These are phyloP conservation scores for Psylliodes chrysocephalus DNA, from an alignment of 2,888 invertebrate genomes.

Conservation along the genomic window DNA sequence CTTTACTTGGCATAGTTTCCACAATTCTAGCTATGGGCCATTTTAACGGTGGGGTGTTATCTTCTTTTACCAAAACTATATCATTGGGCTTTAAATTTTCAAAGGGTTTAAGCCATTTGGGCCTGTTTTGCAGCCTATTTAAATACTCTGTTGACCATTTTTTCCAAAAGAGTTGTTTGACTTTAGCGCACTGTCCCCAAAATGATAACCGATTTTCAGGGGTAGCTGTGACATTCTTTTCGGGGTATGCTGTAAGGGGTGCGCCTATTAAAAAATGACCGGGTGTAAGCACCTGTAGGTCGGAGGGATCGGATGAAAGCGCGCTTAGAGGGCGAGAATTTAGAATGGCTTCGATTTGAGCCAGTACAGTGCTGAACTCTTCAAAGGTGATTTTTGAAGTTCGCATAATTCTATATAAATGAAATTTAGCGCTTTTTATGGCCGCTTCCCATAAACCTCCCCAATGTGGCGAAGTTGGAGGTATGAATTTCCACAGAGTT, in stretches of 20 bases:
- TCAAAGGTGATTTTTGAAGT: conserved; percentile 7
- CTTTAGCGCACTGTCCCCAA: conserved; percentile 5
- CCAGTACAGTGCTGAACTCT: conserved; percentile 1
- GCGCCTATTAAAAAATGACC: not conserved
- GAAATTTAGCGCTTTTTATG: conserved; percentile 17
- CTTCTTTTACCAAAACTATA: no score
- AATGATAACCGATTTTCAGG: conserved; percentile 3
- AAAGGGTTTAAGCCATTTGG: no score
- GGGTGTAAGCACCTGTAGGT: not conserved
- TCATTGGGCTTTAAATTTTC: no score
- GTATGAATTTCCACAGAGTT: not conserved
- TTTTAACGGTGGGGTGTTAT: no score
- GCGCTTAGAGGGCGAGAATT: not conserved
- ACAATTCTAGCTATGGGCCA: no score
- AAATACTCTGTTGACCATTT: no score
- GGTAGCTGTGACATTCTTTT: conserved; percentile 2
- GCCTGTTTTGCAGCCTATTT: conserved; percentile 12
- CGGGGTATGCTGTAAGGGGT: conserved; percentile 11
- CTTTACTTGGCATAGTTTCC: no score
- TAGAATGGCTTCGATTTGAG: no score
- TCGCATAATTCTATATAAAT: not conserved
- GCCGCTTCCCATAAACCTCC: conserved; percentile 1
- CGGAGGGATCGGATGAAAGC: not conserved
- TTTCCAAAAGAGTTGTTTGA: conserved; percentile 18
- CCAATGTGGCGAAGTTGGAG: not conserved